Base-by-base conservation (phyloP, 1,140 invertebrate species). In the Pogonognathellus flavescens region DNA sequence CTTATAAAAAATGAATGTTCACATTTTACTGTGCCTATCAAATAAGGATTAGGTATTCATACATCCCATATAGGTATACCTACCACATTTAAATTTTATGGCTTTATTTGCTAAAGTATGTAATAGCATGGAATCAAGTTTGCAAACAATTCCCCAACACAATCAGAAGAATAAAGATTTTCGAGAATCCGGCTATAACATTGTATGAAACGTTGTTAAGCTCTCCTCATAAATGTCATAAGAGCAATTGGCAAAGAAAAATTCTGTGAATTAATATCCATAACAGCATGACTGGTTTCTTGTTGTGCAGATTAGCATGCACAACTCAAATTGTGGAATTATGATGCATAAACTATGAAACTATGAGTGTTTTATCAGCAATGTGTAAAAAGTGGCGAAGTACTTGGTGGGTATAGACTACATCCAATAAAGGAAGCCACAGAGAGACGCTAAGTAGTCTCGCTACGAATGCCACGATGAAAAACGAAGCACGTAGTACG, bases 61-160 rank as follows among this genome's bases (percentile, higher is more conserved):
- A 14, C n/a, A 57, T 57, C n/a, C n/a, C n/a, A n/a, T 13, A 57
- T 57, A n/a, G 2, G 2, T 13, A 13, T 57, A n/a, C 2, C 11
- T 57, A 14, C 10, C 53, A 57, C 53, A 57, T 14, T 41, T 41
- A 41, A 41, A 53, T 81, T 80, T 81, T 81, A 81, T 81, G 18
- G 80, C 80, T 81, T 81, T 55, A 81, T 81, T 81, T 81, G 31
- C 31, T 49, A 76, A 76, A n/a, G 70, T 76, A 8, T 25, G 18
- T 22, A 20, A 22, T 70, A 16, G 80, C 18, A 31, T 53, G 80
- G 80, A 31, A 81, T 81, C 50, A 18, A 18, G 80, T 81, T 25
- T 55, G 50, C 80, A 55, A 55, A 81, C 25, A 76, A 41, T 76
- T 50, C 41, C 41, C 70, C 18, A 76, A 18, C 70, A 49, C 41